These are phyloP conservation scores for Clarias pachynema DNA, from an alignment of 2,797 vertebrate species.

Conservation along the genomic window DNA sequence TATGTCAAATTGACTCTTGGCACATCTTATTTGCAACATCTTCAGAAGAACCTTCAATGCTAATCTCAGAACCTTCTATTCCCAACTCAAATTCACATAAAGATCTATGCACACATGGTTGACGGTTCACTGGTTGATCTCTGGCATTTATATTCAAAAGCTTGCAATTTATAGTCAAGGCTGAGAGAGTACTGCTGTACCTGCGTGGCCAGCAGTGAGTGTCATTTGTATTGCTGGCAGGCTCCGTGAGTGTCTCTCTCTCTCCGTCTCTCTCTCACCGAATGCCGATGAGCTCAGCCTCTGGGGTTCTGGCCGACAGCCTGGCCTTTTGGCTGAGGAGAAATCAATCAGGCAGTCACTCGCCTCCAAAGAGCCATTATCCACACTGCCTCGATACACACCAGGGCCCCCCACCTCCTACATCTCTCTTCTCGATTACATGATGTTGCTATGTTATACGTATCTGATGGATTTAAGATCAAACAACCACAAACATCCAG, in stretches of 20 bases:
- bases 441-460: conserved; percentile 39
- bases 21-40: conserved; percentile 30
- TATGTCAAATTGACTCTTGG: conserved; percentile 17
- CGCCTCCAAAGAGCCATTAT: conserved; percentile 70
- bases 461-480: conserved; percentile 16
- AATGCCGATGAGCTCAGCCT: conserved; percentile 69
- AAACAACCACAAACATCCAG: neutral
- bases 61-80: conserved; percentile 1
- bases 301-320: conserved; percentile 59
- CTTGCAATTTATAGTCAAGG: conserved; percentile 61
- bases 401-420: conserved; percentile 48
- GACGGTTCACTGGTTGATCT: conserved; percentile 45
- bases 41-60: conserved; percentile 10
- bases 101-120: conserved; percentile 26
- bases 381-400: conserved; percentile 52
- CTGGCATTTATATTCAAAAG: conserved; percentile 66
- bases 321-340: conserved; percentile 68
- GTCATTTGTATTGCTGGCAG: conserved; percentile 71
- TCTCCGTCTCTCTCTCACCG: conserved; percentile 49
- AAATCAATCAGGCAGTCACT: conserved; percentile 78
- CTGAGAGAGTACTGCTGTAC: conserved; percentile 23
- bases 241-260: conserved; percentile 30
- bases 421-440: conserved; percentile 47
- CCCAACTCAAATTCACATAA: conserved; percentile 10
- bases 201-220: conserved; percentile 46